Evolutionary conservation across 2,797 vertebrate genomes (phyloP), one percentile per base, ranked within the genome.

Genomic region (Bovichtus diacanthus): DNA sequence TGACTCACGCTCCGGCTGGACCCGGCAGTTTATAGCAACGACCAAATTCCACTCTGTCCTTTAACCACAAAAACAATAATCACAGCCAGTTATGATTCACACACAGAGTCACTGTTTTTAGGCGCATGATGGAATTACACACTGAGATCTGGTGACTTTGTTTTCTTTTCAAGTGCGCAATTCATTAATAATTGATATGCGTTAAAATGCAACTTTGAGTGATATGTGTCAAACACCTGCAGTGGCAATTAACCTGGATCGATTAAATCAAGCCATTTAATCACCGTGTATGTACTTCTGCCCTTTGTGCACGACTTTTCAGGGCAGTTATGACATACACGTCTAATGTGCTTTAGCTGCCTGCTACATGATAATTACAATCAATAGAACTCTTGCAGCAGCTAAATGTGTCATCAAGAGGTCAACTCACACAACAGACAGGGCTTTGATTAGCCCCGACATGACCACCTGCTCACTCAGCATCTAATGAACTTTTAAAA

Each of bases 291-390:
- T n/a, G 41, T 10, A 18, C 15, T 10, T 18, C 7, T 61, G 61
- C 29, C 18, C 12, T 44, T 10, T 54, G 21, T 21, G 12, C 44
- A 11, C 2, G 5, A 36, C 21, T 21, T 29, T 49, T 34, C 8
- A 51, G 2, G 41, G 13, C 5, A 23, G 21, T 41, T 43, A 27
- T 67, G 25, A 46, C 29, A 53, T 8, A 4, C 8, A 25, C n/a
- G n/a, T 31, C 1, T 64, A 0, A 27, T 23, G 43, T 8, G 18
- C 13, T 19, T 4, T 4, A 4, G 54, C 47, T 46, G 13, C 29
- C 59, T 53, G 10, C 47, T 38, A 46, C 34, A 62, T 29, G 18
- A 51, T 64, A 49, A 65, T 79, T 71, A 27, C 23, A 74, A 72
- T 82, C 50, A 84, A 62, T 54, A 39, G 15, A 25, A 25, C 36